Conservation (phyloP, 1,140 invertebrate genomes). For the Proales similis region DNA sequence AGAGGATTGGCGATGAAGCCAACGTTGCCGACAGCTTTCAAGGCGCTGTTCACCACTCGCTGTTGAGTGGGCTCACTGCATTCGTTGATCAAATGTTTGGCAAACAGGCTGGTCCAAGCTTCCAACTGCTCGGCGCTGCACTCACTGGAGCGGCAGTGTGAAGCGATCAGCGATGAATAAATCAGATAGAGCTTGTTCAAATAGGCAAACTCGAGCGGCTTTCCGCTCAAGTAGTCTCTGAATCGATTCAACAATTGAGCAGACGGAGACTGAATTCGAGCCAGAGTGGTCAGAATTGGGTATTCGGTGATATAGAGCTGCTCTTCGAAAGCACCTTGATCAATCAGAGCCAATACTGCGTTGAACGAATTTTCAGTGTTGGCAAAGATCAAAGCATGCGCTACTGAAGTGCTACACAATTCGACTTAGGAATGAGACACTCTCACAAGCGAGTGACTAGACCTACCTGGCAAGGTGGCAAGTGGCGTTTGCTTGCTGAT, state of each 20-base stretch:
- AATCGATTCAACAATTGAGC: slow-evolving; percentile 5
- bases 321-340: slow-evolving; percentile 15
- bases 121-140: slow-evolving; percentile 4
- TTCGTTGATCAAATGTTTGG: slow-evolving; percentile 1
- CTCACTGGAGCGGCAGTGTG: slow-evolving; percentile 5
- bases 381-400: slow-evolving; percentile 16
- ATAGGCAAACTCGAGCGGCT: background rate
- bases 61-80: slow-evolving; percentile 18
- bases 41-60: slow-evolving; percentile 2
- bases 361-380: slow-evolving; percentile 13
- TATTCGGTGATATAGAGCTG: slow-evolving; percentile 25
- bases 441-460: background rate
- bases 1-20: slow-evolving; percentile 9
- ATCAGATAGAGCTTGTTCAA: slow-evolving; percentile 30
- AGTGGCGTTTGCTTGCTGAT: background rate
- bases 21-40: slow-evolving; percentile 33
- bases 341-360: slow-evolving; percentile 7
- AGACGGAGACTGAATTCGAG: slow-evolving; percentile 18
- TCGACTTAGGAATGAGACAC: background rate
- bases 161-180: slow-evolving; percentile 19
- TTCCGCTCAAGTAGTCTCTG: background rate
- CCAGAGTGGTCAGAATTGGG: slow-evolving; percentile 33
- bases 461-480: no score
- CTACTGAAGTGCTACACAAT: slow-evolving; percentile 1
- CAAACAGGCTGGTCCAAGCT: slow-evolving; percentile 1